Conservation (phyloP, 2,113 vertebrate species). For the Riparia riparia region DNA sequence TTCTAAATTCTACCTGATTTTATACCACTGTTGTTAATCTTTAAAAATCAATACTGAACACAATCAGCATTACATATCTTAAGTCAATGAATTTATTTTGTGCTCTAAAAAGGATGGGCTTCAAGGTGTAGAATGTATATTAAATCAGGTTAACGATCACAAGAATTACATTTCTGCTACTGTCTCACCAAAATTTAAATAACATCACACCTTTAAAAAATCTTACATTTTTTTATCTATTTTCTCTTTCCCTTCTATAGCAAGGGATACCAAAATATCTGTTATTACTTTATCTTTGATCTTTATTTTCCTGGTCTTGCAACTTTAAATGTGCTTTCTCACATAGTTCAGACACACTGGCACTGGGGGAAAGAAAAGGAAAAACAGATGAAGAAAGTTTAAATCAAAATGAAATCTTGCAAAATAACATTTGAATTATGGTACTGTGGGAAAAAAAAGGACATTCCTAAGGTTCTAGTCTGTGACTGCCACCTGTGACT, state of each 20-base stretch:
- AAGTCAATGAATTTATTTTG: neutral
- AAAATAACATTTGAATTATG: neutral
- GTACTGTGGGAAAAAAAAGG: neutral
- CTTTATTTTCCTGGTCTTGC: neutral
- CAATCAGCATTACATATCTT: neutral
- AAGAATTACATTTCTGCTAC: neutral
- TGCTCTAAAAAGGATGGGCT: neutral
- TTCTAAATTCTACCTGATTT: neutral
- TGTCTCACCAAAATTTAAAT: neutral
- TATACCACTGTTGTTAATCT: neutral
- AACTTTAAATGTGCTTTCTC: neutral
- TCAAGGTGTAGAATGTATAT: neutral
- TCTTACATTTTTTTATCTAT: accelerated
- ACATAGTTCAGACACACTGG: neutral
- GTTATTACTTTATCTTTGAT: neutral
- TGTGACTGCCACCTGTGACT: neutral
- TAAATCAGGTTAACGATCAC: neutral
- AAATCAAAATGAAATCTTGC: neutral
- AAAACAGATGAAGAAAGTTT: neutral
- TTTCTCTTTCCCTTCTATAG: neutral
- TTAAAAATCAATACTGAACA: neutral
- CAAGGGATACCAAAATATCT: neutral
- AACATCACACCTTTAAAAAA: neutral
- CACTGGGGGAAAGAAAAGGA: neutral
- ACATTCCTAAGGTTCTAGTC: neutral